Percentiles rank a stretch among this genome's conserved stretches.
These are phyloP conservation scores for Sus scrofa DNA, from an alignment of 2,113 vertebrate genomes.

Conservation along the genomic window DNA sequence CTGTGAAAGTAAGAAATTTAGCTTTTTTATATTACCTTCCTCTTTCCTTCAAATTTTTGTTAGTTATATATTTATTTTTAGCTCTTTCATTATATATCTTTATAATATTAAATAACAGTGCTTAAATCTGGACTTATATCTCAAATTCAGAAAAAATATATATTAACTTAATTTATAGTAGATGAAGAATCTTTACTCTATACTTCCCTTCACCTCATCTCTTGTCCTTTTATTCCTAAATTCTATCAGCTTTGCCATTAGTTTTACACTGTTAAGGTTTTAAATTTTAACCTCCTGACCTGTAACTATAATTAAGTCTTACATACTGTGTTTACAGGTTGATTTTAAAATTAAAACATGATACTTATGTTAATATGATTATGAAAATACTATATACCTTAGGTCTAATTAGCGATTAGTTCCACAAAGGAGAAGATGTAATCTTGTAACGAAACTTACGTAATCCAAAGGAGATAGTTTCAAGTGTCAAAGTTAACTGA, in stretches of 20 bases:
- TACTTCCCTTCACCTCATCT: not conserved
- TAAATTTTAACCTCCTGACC: conserved; percentile 11
- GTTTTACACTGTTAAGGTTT: conserved; percentile 36
- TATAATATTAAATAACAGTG: conserved; percentile 27
- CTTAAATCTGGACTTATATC: conserved; percentile 35
- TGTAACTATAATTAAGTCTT: conserved; percentile 10
- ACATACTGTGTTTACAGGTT: not conserved
- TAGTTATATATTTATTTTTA: not conserved
- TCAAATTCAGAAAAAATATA: conserved; percentile 11
- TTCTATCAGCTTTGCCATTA: not conserved
- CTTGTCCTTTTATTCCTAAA: not conserved
- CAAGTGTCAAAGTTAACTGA: conserved; percentile 28
- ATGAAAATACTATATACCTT: conserved; percentile 35
- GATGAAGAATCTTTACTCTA: conserved; percentile 26
- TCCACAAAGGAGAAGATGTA: not conserved
- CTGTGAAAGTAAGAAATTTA: conserved; percentile 43
- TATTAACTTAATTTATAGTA: not conserved
- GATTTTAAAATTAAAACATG: conserved; percentile 1
- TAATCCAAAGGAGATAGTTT: conserved; percentile 59
- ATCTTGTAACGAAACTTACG: conserved; percentile 19
- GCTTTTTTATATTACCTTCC: conserved; percentile 17
- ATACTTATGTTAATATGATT: conserved; percentile 25
- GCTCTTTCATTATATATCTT: not conserved
- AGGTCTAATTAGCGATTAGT: conserved; percentile 58
- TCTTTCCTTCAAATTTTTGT: conserved; percentile 12